Conservation (phyloP, 2,797 vertebrate species). For the Micrastur ruficollis region DNA sequence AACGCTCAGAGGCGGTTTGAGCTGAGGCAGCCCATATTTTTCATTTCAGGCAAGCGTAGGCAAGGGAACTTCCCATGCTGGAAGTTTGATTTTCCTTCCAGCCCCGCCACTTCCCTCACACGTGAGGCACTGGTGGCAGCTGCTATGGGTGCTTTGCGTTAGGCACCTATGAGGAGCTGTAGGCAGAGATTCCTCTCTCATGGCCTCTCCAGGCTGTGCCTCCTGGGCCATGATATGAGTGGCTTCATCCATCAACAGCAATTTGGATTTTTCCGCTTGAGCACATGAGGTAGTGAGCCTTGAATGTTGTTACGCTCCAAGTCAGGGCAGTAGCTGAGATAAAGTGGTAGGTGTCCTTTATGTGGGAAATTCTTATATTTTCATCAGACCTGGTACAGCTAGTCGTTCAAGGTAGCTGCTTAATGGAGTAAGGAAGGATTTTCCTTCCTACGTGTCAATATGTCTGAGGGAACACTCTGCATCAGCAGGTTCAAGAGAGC, state of each 20-base stretch:
- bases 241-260: conserved; percentile 13
- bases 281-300: background rate
- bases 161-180: background rate
- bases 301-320: background rate
- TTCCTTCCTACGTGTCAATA: background rate
- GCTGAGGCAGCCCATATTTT: background rate
- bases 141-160: background rate
- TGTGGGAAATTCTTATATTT: background rate
- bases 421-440: background rate
- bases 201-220: background rate
- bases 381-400: background rate
- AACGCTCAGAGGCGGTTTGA: background rate
- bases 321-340: background rate
- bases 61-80: background rate
- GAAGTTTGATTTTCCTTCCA: background rate
- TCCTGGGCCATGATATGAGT: background rate
- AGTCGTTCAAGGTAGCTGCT: background rate
- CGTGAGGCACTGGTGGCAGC: background rate
- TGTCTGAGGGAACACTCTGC: background rate
- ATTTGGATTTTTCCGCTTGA: background rate
- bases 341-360: background rate
- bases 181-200: background rate
- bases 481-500: background rate
- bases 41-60: background rate
- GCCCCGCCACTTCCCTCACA: background rate